Base-by-base conservation (phyloP, 1,140 invertebrate genomes). In the Acyrthosiphon pisum region DNA sequence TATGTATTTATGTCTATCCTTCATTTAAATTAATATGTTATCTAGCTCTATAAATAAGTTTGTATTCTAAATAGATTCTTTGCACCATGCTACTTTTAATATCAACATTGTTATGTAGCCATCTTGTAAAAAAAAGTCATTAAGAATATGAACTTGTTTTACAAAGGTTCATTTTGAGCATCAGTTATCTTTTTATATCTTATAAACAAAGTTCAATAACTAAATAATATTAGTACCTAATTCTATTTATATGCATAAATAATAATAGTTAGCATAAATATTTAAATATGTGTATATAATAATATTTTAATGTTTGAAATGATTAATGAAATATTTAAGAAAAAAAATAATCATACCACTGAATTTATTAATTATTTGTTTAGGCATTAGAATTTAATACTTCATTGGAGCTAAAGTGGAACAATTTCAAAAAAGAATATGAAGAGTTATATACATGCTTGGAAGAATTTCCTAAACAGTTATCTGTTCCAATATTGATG, bases 401-500 rank as follows among this genome's bases (percentile, higher is more conserved):
- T 30, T 41, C 35, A 53, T 41, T 93, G 9, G 91, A 93, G 35
- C 6, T 56, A 53, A 93, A 93, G 60, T 94, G 94, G 94, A 91
- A 68, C 84, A 26, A 60, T 7, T 94, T 94, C 48, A 94, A 94
- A 93, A 44, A 93, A 83, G 94, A 94, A 76, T 93, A 94, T 53
- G 90, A 93, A 91, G 93, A 94, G 30, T 83, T 94, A 22, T 86
- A 87, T 23, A 60, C 81, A 48, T 93, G 93, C n/a, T 88, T 94
- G 8, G 50, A 94, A 50, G 60, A 88, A 44, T 93, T 94, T 76
- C 90, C 90, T 11, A 90, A 94, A n/a, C 56, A 94, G 37, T 84
- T 96, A 44, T 94, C 95, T 1, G 94, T 95, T 88, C 95, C 95
- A 91, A 96, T 96, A 90, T 95, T 96, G 96, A 96, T 97, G 6